Conservation (phyloP, 2,113 vertebrate genomes). For the Beaufortia kweichowensis region DNA sequence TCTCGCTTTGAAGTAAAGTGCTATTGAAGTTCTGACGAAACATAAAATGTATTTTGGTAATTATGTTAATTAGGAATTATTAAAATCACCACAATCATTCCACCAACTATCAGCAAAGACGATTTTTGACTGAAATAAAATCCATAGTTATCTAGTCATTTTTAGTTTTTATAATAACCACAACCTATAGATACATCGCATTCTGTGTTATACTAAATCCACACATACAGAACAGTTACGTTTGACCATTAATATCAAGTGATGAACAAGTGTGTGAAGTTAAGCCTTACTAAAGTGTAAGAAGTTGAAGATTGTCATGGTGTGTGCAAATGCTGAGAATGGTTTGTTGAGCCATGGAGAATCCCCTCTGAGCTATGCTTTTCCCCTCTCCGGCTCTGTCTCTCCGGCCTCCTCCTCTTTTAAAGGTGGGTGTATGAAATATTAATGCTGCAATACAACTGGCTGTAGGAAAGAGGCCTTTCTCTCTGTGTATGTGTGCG, state of each 20-base stretch:
- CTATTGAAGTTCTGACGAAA: too few relatives aligned
- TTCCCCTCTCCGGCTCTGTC: slow-evolving; percentile 23
- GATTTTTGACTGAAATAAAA: too few relatives aligned
- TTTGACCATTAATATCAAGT: neutral
- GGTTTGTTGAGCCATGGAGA: slow-evolving; percentile 42
- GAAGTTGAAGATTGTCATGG: slow-evolving; percentile 26
- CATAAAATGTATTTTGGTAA: too few relatives aligned
- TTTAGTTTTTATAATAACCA: neutral
- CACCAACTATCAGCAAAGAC: neutral
- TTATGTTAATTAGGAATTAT: too few relatives aligned
- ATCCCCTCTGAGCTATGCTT: slow-evolving; percentile 36
- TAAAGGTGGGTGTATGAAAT: slow-evolving; percentile 63
- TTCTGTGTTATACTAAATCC: neutral
- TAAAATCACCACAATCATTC: too few relatives aligned
- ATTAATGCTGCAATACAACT: slow-evolving; percentile 62
- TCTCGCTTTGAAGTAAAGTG: too few relatives aligned
- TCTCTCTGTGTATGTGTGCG: slow-evolving; percentile 41
- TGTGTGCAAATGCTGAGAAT: slow-evolving; percentile 27
- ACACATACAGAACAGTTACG: neutral
- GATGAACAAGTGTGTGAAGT: slow-evolving; percentile 24
- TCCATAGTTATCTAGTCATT: neutral
- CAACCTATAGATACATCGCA: neutral
- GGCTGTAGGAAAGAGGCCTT: slow-evolving; percentile 48
- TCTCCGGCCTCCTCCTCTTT: slow-evolving; percentile 38
- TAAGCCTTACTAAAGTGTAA: neutral